Evolutionary conservation across 2,113 vertebrate genomes (phyloP).

Genomic region (Tenrec ecaudatus): DNA sequence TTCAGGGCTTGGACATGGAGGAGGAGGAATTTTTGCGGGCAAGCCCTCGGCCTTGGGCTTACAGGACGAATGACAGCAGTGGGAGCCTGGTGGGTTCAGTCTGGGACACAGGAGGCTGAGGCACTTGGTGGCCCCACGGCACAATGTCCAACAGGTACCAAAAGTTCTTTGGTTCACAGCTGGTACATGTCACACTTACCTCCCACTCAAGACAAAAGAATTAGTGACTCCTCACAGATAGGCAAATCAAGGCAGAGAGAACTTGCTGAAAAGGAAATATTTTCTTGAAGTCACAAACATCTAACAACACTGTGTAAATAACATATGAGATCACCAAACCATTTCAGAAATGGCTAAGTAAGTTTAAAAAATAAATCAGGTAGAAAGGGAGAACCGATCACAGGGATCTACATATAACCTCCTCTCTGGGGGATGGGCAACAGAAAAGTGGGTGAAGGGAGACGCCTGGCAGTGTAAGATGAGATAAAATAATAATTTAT

Average conservation of each 20-base stretch:
- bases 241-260: slow-evolving; percentile 12
- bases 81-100: background rate
- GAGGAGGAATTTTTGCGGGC: background rate
- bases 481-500: no score
- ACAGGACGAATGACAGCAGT: background rate
- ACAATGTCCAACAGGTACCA: no score
- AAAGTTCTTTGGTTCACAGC: slow-evolving; percentile 44
- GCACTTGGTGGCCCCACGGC: background rate
- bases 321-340: background rate
- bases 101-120: background rate
- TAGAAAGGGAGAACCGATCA: no score
- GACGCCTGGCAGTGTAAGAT: no score
- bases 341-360: background rate
- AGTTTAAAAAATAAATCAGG: slow-evolving; percentile 16
- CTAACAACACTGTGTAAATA: slow-evolving; percentile 3
- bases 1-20: background rate
- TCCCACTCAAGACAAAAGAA: background rate
- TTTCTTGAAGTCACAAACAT: slow-evolving; percentile 38
- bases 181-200: background rate
- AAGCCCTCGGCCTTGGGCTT: background rate
- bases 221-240: slow-evolving; percentile 18
- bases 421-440: no score
- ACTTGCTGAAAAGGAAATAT: background rate
- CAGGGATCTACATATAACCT: no score
- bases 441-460: no score